A percentile compares a stretch with the other conserved stretches of the same genome.
Conservation (phyloP, 2,113 vertebrate genomes). For the Cercocebus atys region DNA sequence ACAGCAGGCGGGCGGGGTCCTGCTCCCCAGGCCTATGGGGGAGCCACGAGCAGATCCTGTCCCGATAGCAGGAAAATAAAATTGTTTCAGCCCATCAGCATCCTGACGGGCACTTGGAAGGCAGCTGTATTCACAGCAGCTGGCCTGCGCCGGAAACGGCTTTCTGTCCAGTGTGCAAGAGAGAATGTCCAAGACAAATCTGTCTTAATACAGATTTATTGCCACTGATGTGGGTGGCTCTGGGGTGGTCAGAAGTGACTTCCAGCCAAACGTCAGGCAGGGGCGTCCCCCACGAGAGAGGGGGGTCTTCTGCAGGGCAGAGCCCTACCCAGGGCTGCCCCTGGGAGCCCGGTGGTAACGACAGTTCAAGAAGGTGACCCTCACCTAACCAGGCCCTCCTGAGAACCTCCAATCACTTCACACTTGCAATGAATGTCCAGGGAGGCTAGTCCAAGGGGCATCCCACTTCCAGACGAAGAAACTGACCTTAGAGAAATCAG, state of each 20-base stretch:
- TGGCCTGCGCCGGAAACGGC: not conserved
- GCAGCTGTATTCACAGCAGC: not conserved
- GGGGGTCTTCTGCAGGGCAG: not conserved
- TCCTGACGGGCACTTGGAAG: not conserved
- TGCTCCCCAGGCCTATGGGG: not conserved
- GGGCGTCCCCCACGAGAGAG: rapidly evolving
- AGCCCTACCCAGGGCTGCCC: no score
- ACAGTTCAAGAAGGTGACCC: not conserved
- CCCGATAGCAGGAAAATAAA: not conserved
- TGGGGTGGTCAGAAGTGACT: not conserved
- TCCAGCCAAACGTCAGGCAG: not conserved
- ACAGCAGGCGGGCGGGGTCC: rapidly evolving
- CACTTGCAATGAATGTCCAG: not conserved
- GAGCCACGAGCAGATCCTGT: not conserved
- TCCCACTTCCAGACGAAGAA: not conserved
- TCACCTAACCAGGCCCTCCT: not conserved
- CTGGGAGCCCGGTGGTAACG: not conserved
- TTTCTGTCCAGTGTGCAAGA: not conserved
- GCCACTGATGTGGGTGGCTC: no score
- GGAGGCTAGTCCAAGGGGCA: no score
- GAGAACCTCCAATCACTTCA: no score
- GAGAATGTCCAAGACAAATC: not conserved
- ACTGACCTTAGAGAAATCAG: not conserved
- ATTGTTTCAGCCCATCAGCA: not conserved
- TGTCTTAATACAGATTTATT: not conserved